Evolutionary conservation across 2,888 invertebrate species (phyloP), one percentile per base, ranked within the genome.

Genomic region (Drosophila engyochracea): DNA sequence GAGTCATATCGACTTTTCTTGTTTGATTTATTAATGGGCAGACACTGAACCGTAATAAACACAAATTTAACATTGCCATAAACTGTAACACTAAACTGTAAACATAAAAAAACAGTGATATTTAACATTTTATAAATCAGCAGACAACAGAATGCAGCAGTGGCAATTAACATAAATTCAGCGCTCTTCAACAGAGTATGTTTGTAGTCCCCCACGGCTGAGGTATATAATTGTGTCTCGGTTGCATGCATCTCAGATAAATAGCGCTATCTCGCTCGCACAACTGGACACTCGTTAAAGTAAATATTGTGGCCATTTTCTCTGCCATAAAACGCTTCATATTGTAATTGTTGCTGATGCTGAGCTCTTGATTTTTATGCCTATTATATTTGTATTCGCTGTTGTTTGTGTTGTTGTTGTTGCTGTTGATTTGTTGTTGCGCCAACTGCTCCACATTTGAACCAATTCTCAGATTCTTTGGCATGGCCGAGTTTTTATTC

Each of bases 221-320:
- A 25, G 22, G 55, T 54, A 12, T 37, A 28, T 37, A 16, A 31
- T 63, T 49, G 60, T 66, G 41, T 31, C 14, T 28, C 12, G 37
- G 16, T 5, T 37, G 37, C 35, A 37, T 31, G 55, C 57, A 51
- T 61, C 28, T 28, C n/a, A 47, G 16, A 16, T 19, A 47, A 14
- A 39, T 19, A 47, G 12, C 37, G n/a, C 31, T n/a, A 16, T 47
- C 41, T 52, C 37, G 41, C 65, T 58, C 58, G 10, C 52, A 61
- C 47, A 41, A 53, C 39, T 85, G 82, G 82, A 71, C 70, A 80
- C 57, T 81, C 83, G 88, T 87, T 82, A 71, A 89, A 87, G 62
- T 60, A 78, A 85, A 80, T 85, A 83, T 72, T 72, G 70, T 59
- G 55, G 72, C 66, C 66, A 82, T 82, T 84, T 77, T 82, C 69